Percentiles rank a stretch among this genome's conserved stretches.
phyloP scores from a whole-genome alignment of 92 coral and sea anemone species.

The Epizoanthus scotinus region DNA sequence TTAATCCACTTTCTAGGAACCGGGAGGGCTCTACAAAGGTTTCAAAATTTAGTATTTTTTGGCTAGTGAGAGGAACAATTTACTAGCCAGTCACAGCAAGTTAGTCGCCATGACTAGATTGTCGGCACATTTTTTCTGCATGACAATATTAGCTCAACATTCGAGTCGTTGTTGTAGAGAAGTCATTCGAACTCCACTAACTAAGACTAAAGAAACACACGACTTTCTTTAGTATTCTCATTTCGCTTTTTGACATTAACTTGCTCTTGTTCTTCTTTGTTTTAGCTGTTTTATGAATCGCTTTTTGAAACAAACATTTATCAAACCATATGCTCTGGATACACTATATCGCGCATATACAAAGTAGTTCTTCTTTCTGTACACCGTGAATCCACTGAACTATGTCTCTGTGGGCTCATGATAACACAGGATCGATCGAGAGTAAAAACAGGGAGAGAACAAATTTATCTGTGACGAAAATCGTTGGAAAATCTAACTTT shows the following conservation, averaged over 20 bases:
- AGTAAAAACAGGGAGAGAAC: too few relatives aligned
- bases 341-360: too few relatives aligned
- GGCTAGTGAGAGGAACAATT: neutral
- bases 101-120: neutral
- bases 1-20: too few relatives aligned
- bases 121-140: neutral
- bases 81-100: constrained; percentile 4
- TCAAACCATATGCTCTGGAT: constrained; percentile 3
- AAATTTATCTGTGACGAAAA: too few relatives aligned
- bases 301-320: neutral
- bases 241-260: neutral
- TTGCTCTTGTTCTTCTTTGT: neutral
- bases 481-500: too few relatives aligned
- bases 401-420: too few relatives aligned
- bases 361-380: too few relatives aligned
- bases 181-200: too few relatives aligned
- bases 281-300: neutral
- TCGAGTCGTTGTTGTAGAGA: too few relatives aligned
- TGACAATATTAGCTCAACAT: too few relatives aligned
- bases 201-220: neutral
- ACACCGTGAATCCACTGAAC: too few relatives aligned
- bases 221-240: constrained; percentile 2
- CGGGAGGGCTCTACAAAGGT: neutral
- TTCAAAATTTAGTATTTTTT: neutral
- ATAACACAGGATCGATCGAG: neutral